Percentiles rank a stretch among this genome's conserved stretches.
Evolutionary conservation across 2,888 invertebrate genomes (phyloP).

Genomic region (Yponomeuta evonymella): DNA sequence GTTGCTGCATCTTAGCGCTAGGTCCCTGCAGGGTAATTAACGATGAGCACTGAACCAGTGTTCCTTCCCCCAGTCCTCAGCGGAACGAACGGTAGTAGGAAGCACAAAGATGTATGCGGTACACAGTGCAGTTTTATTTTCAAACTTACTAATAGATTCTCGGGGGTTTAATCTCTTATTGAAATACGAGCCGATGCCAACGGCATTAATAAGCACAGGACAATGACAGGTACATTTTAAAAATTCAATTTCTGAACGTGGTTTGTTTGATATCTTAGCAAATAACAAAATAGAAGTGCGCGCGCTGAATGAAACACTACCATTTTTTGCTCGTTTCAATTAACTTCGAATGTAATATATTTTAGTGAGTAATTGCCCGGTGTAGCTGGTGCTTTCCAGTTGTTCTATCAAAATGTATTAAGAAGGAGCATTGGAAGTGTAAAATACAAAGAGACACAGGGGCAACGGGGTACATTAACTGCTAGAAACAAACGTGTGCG

Average conservation of each 20-base stretch:
- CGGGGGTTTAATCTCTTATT: neutral
- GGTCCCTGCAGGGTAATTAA: slow-evolving; percentile 15
- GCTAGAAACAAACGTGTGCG: slow-evolving; percentile 19
- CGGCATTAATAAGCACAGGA: neutral
- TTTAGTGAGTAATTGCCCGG: slow-evolving; percentile 28
- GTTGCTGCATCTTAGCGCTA: neutral
- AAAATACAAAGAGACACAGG: slow-evolving; percentile 1
- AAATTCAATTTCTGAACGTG: slow-evolving; percentile 15
- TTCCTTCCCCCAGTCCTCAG: slow-evolving; percentile 9
- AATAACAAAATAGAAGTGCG: neutral
- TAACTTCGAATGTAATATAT: slow-evolving; percentile 19
- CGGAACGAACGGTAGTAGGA: slow-evolving; percentile 1
- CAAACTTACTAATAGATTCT: neutral
- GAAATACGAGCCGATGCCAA: neutral
- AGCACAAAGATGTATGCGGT: neutral
- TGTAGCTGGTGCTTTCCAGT: slow-evolving; percentile 21
- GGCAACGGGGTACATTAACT: neutral
- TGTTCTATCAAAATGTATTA: slow-evolving; percentile 23
- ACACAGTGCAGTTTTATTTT: neutral
- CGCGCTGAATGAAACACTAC: slow-evolving; percentile 15
- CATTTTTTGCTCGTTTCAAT: slow-evolving; percentile 28
- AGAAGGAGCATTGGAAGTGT: neutral
- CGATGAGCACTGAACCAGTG: slow-evolving; percentile 16
- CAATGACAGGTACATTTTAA: slow-evolving; percentile 8
- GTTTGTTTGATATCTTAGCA: slow-evolving; percentile 19